Conservation (phyloP, 1,140 invertebrate species). For the Drosophila kanapiae region DNA sequence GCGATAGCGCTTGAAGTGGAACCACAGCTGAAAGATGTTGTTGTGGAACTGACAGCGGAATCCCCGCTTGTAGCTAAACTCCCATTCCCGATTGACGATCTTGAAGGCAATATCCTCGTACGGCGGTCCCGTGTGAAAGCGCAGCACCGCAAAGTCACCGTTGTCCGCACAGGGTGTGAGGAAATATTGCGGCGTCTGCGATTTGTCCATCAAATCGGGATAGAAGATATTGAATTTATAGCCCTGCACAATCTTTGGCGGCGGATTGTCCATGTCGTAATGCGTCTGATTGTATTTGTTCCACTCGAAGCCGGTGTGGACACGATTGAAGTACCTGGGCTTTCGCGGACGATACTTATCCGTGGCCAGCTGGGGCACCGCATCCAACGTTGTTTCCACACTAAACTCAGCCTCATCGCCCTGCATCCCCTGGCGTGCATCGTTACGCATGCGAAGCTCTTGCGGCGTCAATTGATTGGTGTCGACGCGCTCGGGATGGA, state of each 20-base stretch:
- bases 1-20: slow-evolving; percentile 99
- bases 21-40: slow-evolving; percentile 99
- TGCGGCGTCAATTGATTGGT: slow-evolving; percentile 83
- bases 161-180: slow-evolving; percentile 96
- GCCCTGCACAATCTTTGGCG: slow-evolving; percentile 99
- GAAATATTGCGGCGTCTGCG: slow-evolving; percentile 96
- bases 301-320: slow-evolving; percentile 99
- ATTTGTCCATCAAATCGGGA: slow-evolving; percentile 99
- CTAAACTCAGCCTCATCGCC: slow-evolving; percentile 96
- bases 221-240: slow-evolving; percentile 99
- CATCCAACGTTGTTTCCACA: slow-evolving; percentile 94
- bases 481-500: slow-evolving; percentile 61
- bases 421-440: slow-evolving; percentile 95
- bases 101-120: slow-evolving; percentile 99
- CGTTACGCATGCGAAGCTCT: slow-evolving; percentile 89
- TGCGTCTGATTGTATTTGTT: slow-evolving; percentile 99
- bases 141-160: slow-evolving; percentile 96
- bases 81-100: slow-evolving; percentile 99
- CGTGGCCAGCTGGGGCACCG: slow-evolving; percentile 97
- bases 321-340: slow-evolving; percentile 98
- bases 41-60: slow-evolving; percentile 99
- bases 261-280: slow-evolving; percentile 99
- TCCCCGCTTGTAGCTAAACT: slow-evolving; percentile 99
- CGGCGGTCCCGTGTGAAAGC: slow-evolving; percentile 98
- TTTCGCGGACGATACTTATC: slow-evolving; percentile 99